phyloP scores from a whole-genome alignment of 2,888 invertebrate genomes.

The Thyatira batis region DNA sequence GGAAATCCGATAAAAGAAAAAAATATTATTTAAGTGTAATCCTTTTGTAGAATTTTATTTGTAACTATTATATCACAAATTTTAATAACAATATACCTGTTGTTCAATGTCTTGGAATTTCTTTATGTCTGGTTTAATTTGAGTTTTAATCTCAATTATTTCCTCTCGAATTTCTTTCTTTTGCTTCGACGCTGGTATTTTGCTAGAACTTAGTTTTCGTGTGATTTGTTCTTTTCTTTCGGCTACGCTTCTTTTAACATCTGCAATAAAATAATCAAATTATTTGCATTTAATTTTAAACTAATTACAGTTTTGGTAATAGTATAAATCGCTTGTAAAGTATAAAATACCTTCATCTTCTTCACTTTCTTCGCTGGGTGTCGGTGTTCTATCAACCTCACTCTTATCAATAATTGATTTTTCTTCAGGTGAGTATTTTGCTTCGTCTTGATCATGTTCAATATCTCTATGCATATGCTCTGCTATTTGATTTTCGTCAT shows the following conservation, averaged over 20 bases:
- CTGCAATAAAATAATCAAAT: constrained; percentile 35
- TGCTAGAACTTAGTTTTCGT: constrained; percentile 86
- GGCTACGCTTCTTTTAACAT: constrained; percentile 87
- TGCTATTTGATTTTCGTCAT: constrained; percentile 63
- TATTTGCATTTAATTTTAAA: neutral
- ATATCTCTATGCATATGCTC: constrained; percentile 61
- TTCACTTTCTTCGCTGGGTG: constrained; percentile 79
- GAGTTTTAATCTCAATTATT: constrained; percentile 86
- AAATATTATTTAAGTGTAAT: too few species aligned
- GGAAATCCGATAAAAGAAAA: too few species aligned
- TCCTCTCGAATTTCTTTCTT: constrained; percentile 88
- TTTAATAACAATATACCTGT: constrained; percentile 50
- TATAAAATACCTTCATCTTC: constrained; percentile 71
- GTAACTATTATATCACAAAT: too few species aligned
- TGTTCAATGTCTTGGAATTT: constrained; percentile 79
- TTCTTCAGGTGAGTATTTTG: constrained; percentile 91
- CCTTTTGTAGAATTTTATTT: too few species aligned
- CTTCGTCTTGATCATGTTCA: constrained; percentile 83
- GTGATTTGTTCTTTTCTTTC: constrained; percentile 89
- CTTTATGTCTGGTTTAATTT: constrained; percentile 82
- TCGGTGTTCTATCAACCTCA: constrained; percentile 79
- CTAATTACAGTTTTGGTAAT: neutral
- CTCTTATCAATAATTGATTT: constrained; percentile 87
- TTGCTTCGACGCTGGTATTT: constrained; percentile 88
- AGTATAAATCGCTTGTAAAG: neutral